A percentile compares a stretch with the other conserved stretches of the same genome.
Evolutionary conservation across 2,888 invertebrate genomes (phyloP).

Genomic region (Candidula unifasciata): DNA sequence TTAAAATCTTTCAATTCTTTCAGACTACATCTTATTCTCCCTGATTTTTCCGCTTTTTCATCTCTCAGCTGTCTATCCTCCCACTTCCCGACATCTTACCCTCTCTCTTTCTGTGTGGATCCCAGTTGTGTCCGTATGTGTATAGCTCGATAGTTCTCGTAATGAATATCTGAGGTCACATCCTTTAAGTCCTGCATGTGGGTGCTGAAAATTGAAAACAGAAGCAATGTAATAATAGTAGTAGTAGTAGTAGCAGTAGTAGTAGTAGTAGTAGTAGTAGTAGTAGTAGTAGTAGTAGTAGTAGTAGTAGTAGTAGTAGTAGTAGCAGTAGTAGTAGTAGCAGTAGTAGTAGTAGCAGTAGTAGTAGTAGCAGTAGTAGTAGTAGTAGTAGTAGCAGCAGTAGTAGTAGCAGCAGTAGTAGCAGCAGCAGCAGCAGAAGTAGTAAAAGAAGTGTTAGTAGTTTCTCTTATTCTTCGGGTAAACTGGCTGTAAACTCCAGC

Average conservation of each 20-base stretch:
- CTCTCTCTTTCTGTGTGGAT: slow-evolving; percentile 48
- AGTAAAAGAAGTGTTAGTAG: too few species aligned
- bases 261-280: not conserved
- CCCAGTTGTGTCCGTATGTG: slow-evolving; percentile 85
- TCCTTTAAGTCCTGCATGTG: slow-evolving; percentile 83
- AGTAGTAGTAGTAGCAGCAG: too few species aligned
- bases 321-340: not conserved
- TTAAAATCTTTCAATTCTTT: not conserved
- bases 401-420: too few species aligned
- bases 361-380: too few species aligned
- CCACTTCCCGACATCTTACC: slow-evolving; percentile 15
- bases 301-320: not conserved
- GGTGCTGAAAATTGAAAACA: slow-evolving; percentile 83
- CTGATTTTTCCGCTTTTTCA: not conserved
- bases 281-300: not conserved
- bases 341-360: not conserved
- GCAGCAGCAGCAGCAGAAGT: too few species aligned
- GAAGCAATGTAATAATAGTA: not conserved
- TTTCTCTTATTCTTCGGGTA: too few species aligned
- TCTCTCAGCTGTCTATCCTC: not conserved
- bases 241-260: not conserved
- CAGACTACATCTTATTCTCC: not conserved
- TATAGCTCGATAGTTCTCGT: slow-evolving; percentile 88
- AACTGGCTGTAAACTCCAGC: too few species aligned
- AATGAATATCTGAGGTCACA: slow-evolving; percentile 78